Evolutionary conservation across 2,113 vertebrate genomes (phyloP).

Genomic region (Ginglymostoma cirratum): DNA sequence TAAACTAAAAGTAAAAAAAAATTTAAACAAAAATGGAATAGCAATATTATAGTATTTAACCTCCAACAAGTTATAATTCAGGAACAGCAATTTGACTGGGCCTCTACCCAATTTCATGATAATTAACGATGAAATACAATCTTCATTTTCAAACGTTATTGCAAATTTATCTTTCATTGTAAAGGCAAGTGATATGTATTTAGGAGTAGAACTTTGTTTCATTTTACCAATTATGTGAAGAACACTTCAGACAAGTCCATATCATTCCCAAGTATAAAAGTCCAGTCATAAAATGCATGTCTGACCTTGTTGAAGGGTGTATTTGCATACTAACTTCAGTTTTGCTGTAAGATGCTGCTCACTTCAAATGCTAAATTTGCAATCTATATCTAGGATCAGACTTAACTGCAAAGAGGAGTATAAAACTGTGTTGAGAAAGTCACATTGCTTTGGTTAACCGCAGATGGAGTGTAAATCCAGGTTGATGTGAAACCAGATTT

Average conservation of each 20-base stretch:
- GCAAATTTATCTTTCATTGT: not conserved
- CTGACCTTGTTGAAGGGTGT: constrained; percentile 1
- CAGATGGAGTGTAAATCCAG: not conserved
- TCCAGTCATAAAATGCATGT: not conserved
- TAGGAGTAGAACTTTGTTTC: not conserved
- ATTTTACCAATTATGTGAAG: not conserved
- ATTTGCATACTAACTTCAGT: not conserved
- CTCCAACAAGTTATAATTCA: not conserved
- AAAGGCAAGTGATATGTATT: not conserved
- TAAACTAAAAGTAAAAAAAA: not conserved
- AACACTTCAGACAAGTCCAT: not conserved
- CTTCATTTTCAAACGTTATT: not conserved
- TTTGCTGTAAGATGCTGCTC: not conserved
- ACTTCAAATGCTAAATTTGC: not conserved
- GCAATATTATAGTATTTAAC: not conserved
- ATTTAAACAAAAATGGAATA: not conserved
- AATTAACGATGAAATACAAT: not conserved
- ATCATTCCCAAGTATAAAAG: not conserved
- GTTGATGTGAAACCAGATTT: not conserved
- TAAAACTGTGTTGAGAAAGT: not conserved
- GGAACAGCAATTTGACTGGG: not conserved
- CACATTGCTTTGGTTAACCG: not conserved
- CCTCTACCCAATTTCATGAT: not conserved
- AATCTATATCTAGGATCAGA: not conserved
- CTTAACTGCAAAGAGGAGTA: not conserved